Conservation (phyloP, 2,888 invertebrate genomes). For the Drosophila colorata region DNA sequence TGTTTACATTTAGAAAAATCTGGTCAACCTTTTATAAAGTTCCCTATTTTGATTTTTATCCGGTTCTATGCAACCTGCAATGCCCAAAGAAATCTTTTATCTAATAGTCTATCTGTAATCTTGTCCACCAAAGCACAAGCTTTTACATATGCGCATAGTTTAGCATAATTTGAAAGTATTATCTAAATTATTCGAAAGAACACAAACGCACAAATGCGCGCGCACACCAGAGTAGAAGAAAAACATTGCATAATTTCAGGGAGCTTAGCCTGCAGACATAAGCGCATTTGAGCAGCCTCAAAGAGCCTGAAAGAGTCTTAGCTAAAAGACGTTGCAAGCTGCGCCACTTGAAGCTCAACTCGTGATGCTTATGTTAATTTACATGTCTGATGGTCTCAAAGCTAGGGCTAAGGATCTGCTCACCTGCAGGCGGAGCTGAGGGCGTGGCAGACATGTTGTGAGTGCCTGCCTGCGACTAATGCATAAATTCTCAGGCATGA, state of each 20-base stretch:
- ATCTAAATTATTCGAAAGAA: constrained; percentile 35
- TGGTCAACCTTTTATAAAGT: not conserved
- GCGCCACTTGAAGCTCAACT: constrained; percentile 54
- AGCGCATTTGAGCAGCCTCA: constrained; percentile 60
- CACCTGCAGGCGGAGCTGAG: constrained; percentile 13
- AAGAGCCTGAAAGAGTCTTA: constrained; percentile 17
- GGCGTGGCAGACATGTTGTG: constrained; percentile 31
- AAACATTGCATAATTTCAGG: constrained; percentile 66
- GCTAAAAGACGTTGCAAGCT: constrained; percentile 55
- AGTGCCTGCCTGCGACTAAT: constrained; percentile 52
- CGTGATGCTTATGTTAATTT: constrained; percentile 73
- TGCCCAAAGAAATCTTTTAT: not conserved
- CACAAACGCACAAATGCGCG: constrained; percentile 1
- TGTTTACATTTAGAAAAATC: too few relatives aligned
- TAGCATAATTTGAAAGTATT: constrained; percentile 65
- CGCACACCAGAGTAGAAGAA: constrained; percentile 1
- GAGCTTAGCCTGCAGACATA: constrained; percentile 27
- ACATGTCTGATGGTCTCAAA: constrained; percentile 66
- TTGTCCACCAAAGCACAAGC: constrained; percentile 15
- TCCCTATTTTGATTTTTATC: not conserved
- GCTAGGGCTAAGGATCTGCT: constrained; percentile 24
- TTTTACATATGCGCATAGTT: constrained; percentile 63
- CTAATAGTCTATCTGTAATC: constrained; percentile 18
- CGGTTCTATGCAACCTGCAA: constrained; percentile 9
- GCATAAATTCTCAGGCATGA: constrained; percentile 64